Evolutionary conservation across 2,113 vertebrate genomes (phyloP), one percentile per base, ranked within the genome.

Genomic region (Caranx ignobilis): DNA sequence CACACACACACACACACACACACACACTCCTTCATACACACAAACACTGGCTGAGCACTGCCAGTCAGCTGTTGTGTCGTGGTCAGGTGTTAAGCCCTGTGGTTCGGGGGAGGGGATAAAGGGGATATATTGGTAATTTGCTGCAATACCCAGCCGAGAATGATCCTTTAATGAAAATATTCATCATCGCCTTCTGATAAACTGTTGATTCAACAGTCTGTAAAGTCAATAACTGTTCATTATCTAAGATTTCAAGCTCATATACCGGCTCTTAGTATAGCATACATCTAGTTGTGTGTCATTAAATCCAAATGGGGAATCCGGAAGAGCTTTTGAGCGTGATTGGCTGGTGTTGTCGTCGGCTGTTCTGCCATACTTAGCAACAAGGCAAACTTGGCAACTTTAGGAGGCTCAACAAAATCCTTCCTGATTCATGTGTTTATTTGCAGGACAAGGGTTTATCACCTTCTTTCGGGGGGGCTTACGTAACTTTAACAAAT

Each of bases 41-140:
- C 79, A 35, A 75, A 65, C 72, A 64, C 9, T 0, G 13, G 2
- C 2, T 5, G 31, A 76, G 32, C 0, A 4, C 68, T 69, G 67
- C 81, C 77, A 67, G 75, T 71, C 91, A 90, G 89, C 91, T 92
- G 89, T 86, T 52, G 76, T 57, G 63, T 61, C 15, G 45, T 10
- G 31, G 72, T 85, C 80, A 15, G 83, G 91, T 57, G 89, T 70
- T 85, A 89, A 91, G 79, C 72, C 80, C 79, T 78, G 74, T 60
- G 85, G 65, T 85, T 54, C 35, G 3, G 71, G 61, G 60, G 67
- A 67, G 52, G 71, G 88, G 88, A 88, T 90, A 32, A 86, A 82
- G 37, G 10, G 77, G 86, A 87, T 91, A 76, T 62, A 86, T 86
- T 64, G 57, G 75, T 87, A 86, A 91, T 91, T 88, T 82, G 78